Evolutionary conservation across 2,113 vertebrate species (phyloP), one percentile per base, ranked within the genome.

Genomic region (Anhinga rufa): DNA sequence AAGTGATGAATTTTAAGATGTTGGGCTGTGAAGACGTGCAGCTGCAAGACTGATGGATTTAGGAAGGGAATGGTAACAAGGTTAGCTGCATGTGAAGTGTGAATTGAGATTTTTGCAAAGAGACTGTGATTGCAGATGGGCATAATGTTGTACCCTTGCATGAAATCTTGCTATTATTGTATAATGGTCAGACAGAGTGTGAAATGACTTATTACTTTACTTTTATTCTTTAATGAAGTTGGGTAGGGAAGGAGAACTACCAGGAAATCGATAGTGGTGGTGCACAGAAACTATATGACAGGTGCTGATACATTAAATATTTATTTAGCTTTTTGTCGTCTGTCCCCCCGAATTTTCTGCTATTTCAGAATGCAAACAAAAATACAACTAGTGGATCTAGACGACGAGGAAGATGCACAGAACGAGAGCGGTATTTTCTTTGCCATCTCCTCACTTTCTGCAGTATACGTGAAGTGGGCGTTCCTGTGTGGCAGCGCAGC

Each of bases 21-120:
- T 98, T 97, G 98, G 98, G 97, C 97, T 98, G 98, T 98, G 98
- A 99, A 98, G 98, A 98, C 95, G 98, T 98, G 98, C 98, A 98
- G 98, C 98, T 98, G 98, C 97, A 98, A 98, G 97, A 97, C 97
- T 98, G 98, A 98, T 98, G 98, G 98, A 97, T 98, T 98, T 98
- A 98, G 97, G 98, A 98, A 98, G 97, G 97, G 97, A 93, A 98
- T 98, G 98, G 98, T 98, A 99, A 99, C 98, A 98, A 98, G 98
- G 98, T 99, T 98, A 98, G 98, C 98, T 98, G 98, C 98, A 98
- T 98, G 98, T 98, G 98, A 99, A 98, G 98, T 99, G 98, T 98
- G 98, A 99, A 99, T 98, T 98, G 98, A 98, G 98, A 98, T 99
- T 99, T 98, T 98, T 98, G 98, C 98, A 98, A 98, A 98, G 98